Base-by-base conservation (phyloP, 2,113 vertebrate genomes). In the Oriolus oriolus region DNA sequence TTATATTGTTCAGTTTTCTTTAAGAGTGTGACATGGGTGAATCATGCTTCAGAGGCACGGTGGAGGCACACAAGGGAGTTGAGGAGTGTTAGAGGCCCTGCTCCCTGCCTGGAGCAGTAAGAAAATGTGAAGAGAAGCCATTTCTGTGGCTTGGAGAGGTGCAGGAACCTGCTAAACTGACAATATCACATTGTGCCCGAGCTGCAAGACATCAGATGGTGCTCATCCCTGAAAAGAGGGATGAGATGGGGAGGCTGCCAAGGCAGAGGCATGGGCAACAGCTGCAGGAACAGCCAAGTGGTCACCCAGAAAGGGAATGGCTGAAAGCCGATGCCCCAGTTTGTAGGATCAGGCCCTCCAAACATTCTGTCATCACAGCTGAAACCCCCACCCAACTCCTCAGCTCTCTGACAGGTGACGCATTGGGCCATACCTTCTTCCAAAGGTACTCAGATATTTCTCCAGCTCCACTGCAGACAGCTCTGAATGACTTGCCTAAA, bases 211-310 rank as follows among this genome's bases (percentile, higher is more conserved):
- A 33, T 10, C 1, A 5, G 4, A 37, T 37, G 42, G 4, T 9
- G 9, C 13, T 10, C 23, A 31, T 12, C 12, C 65, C 24, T 17
- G 44, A 39, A 21, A 63, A 35, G 10, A 84, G n/a, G 20, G 28
- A 28, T 41, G 44, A 10, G 28, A 27, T 2, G 18, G 68, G 27
- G 31, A n/a, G 0, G 0, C 42, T 70, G 44, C 35, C 28, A 22
- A 44, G n/a, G 31, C n/a, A 42, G 53, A 4, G 11, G 54, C 1
- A 0, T 13, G 31, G 68, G 30, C 28, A 59, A 83, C 47, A 52
- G 27, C 3, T 35, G 35, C 13, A 41, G 33, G 49, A 53, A 39
- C 2, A 52, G 45, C 20, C 6, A 15, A 56, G 17, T 0, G 15
- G 42, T n/a, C 60, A 30, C 21, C 23, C 37, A 33, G 30, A 53